phyloP scores from a whole-genome alignment of 2,888 invertebrate genomes.

The Macrosiphum euphorbiae region DNA sequence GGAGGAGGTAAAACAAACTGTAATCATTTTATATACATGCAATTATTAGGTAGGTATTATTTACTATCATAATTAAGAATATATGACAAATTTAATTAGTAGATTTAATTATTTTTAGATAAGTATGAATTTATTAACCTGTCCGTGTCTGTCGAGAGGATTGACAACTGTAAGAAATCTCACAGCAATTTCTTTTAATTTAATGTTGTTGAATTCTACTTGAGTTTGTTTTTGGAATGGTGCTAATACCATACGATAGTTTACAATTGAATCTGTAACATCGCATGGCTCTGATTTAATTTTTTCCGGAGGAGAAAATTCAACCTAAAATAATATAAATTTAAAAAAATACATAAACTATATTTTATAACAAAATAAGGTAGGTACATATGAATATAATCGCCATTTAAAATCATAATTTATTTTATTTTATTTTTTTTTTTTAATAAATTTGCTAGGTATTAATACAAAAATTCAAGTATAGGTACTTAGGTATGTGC shows the following conservation, averaged over 20 bases:
- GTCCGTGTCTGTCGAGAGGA: slow-evolving; percentile 53
- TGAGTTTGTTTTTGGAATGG: slow-evolving; percentile 64
- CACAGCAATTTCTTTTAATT: slow-evolving; percentile 52
- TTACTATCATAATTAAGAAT: neutral
- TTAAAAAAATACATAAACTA: neutral
- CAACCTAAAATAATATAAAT: slow-evolving; percentile 44
- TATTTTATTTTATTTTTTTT: neutral
- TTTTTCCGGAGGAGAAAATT: slow-evolving; percentile 62
- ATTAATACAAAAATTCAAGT: neutral
- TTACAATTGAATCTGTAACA: slow-evolving; percentile 34
- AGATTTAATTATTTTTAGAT: neutral
- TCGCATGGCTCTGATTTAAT: slow-evolving; percentile 2
- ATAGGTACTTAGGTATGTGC: neutral
- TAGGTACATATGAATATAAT: neutral
- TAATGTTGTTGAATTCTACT: slow-evolving; percentile 57
- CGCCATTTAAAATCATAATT: neutral
- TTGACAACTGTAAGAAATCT: slow-evolving; percentile 58
- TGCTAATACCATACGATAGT: slow-evolving; percentile 60
- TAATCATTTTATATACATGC: neutral
- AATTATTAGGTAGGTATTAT: neutral
- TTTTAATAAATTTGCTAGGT: too few relatives aligned
- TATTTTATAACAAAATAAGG: neutral
- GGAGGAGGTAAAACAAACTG: slow-evolving; percentile 52
- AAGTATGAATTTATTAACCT: slow-evolving; percentile 44
- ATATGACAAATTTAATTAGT: neutral